A percentile compares a stretch with the other conserved stretches of the same genome.
These are phyloP conservation scores for Pipra filicauda DNA, from an alignment of 2,113 vertebrate genomes.

Conservation along the genomic window DNA sequence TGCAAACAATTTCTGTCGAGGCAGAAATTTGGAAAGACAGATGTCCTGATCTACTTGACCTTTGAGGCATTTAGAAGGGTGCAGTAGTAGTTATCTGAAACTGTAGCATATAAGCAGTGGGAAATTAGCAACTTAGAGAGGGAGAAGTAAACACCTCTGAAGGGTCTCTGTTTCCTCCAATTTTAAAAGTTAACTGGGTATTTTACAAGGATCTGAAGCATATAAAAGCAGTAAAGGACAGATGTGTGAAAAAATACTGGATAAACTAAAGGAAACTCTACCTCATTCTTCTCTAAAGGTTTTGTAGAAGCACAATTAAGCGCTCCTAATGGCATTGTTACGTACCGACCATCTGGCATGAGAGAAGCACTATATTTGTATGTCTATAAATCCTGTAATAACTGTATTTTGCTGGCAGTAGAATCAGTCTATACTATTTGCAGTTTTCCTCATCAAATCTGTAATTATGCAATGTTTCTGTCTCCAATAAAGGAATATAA, in stretches of 20 bases:
- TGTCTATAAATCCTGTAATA: conserved; percentile 66
- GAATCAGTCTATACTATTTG: conserved; percentile 59
- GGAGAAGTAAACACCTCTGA: conserved; percentile 34
- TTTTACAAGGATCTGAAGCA: conserved; percentile 32
- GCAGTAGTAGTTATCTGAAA: neutral
- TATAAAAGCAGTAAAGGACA: conserved; percentile 32
- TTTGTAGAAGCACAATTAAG: conserved; percentile 72
- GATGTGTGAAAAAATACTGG: conserved; percentile 44
- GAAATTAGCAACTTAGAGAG: neutral
- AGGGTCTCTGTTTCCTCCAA: conserved; percentile 22
- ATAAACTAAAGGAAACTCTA: conserved; percentile 70
- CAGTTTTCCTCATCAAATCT: conserved; percentile 64
- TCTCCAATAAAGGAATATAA: conserved; percentile 74
- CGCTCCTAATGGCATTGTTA: conserved; percentile 64
- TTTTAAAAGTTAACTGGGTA: conserved; percentile 5
- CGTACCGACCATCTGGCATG: conserved; percentile 49
- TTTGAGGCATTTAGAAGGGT: neutral
- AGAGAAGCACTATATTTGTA: conserved; percentile 67
- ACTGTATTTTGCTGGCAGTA: conserved; percentile 69
- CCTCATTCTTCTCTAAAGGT: conserved; percentile 73
- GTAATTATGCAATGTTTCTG: conserved; percentile 65
- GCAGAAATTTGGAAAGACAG: neutral
- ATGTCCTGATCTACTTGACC: neutral
- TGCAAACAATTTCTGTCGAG: neutral
- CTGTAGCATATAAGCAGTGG: neutral